Conservation (phyloP, 1,140 invertebrate genomes). For the Laupala kohalensis region DNA sequence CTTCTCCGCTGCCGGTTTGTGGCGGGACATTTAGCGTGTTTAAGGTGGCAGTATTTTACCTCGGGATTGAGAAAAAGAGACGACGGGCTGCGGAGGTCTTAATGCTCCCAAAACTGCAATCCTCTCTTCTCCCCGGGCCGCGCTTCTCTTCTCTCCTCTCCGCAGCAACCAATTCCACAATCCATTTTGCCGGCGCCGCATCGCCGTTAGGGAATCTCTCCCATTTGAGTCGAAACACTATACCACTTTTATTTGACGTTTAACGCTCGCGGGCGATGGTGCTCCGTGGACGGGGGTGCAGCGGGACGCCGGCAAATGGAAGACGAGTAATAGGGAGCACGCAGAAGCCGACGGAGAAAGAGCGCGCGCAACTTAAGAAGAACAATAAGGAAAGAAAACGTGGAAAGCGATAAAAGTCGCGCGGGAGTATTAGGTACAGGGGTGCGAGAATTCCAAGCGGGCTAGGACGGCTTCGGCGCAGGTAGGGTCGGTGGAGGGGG, state of each 20-base stretch:
- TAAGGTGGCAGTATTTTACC: slow-evolving; percentile 7
- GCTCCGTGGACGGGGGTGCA: too few species aligned
- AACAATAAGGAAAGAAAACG: background rate
- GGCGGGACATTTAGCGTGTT: slow-evolving; percentile 5
- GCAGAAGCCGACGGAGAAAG: background rate
- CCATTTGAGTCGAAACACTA: slow-evolving; percentile 8
- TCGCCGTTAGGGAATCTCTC: slow-evolving; percentile 5
- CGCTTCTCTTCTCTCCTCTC: background rate
- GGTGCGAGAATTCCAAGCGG: too few species aligned
- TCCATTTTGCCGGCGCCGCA: slow-evolving; percentile 6
- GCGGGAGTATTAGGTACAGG: background rate
- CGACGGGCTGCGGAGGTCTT: background rate
- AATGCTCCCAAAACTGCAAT: slow-evolving; percentile 6
- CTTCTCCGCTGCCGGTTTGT: background rate
- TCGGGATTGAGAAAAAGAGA: slow-evolving; percentile 7
- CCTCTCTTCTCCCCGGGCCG: background rate
- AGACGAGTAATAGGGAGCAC: background rate
- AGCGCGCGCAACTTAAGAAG: background rate
- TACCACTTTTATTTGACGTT: slow-evolving; percentile 10
- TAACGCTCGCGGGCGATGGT: background rate
- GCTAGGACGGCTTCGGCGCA: background rate
- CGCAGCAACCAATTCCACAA: slow-evolving; percentile 5
- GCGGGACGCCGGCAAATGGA: background rate
- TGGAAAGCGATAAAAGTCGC: background rate
- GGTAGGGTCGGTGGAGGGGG: background rate